Evolutionary conservation across 92 coral and sea anemone species (phyloP).

Genomic region (Epizoanthus stellaris): DNA sequence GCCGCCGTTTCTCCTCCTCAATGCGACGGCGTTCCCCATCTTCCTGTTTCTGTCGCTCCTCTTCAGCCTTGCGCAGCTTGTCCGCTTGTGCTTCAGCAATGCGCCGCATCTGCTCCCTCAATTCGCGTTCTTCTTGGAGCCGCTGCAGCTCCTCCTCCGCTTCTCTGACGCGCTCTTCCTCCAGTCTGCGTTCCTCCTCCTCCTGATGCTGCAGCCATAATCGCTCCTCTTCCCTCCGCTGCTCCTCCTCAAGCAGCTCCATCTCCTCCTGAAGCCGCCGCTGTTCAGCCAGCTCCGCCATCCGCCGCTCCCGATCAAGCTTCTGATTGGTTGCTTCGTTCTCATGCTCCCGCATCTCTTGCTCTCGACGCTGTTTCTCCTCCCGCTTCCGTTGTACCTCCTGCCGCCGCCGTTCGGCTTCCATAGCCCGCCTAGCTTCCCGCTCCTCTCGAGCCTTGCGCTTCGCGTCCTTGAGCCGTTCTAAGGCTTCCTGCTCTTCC

Average conservation of each 20-base stretch:
- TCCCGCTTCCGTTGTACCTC: slow-evolving; percentile 95
- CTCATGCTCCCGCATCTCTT: slow-evolving; percentile 91
- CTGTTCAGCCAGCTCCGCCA: slow-evolving; percentile 81
- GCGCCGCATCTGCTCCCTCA: slow-evolving; percentile 90
- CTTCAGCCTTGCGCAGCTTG: slow-evolving; percentile 82
- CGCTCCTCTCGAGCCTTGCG: slow-evolving; percentile 95
- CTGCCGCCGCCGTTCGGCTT: slow-evolving; percentile 89
- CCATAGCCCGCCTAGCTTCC: slow-evolving; percentile 87
- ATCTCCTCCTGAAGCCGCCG: slow-evolving; percentile 80
- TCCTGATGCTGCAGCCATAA: slow-evolving; percentile 71
- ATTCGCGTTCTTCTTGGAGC: slow-evolving; percentile 90
- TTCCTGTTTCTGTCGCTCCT: slow-evolving; percentile 74
- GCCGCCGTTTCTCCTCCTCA: slow-evolving; percentile 78
- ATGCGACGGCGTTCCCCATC: slow-evolving; percentile 81
- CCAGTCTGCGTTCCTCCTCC: slow-evolving; percentile 85
- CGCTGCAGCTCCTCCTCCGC: slow-evolving; percentile 91
- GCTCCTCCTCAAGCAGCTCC: slow-evolving; percentile 86
- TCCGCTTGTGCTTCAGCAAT: slow-evolving; percentile 97
- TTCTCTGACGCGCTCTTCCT: slow-evolving; percentile 89
- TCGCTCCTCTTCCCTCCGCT: slow-evolving; percentile 86
- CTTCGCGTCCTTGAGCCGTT: slow-evolving; percentile 66
- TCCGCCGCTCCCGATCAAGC: slow-evolving; percentile 84
- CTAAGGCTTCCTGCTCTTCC: slow-evolving; percentile 86
- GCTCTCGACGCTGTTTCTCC: slow-evolving; percentile 90
- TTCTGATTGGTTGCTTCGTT: slow-evolving; percentile 78